Percentiles rank a stretch among this genome's conserved stretches.
These are phyloP conservation scores for Homarus gammarus DNA, from an alignment of 2,888 invertebrate species.

Conservation along the genomic window DNA sequence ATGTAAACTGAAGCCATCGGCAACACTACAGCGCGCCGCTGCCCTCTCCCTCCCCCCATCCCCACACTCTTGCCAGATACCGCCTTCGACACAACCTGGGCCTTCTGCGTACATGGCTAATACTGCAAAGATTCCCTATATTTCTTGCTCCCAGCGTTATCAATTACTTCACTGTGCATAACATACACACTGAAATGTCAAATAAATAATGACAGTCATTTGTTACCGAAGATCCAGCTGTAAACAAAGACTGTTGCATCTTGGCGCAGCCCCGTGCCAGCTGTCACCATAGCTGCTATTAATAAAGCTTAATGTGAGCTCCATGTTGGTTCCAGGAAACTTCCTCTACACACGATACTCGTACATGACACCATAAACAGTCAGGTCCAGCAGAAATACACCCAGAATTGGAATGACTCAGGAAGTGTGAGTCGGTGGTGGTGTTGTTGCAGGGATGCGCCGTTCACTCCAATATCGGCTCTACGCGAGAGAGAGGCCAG, in stretches of 20 bases:
- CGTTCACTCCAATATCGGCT: constrained; percentile 28
- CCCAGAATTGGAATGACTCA: background rate
- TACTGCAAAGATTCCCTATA: constrained; percentile 11
- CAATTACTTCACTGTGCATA: background rate
- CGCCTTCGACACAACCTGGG: constrained; percentile 6
- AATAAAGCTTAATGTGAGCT: constrained; percentile 55
- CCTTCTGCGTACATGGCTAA: constrained; percentile 55
- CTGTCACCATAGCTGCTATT: constrained; percentile 55
- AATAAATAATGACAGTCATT: constrained; percentile 12
- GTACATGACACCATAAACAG: constrained; percentile 21
- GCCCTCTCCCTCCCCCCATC: constrained; percentile 17
- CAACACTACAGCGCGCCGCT: background rate
- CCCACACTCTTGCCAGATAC: constrained; percentile 19
- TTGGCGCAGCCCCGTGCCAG: constrained; percentile 63
- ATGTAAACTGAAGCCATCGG: constrained; percentile 44
- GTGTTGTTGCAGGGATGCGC: constrained; percentile 28
- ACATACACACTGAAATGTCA: constrained; percentile 13
- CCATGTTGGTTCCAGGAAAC: constrained; percentile 40
- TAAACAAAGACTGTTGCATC: constrained; percentile 71
- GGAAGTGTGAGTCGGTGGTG: background rate
- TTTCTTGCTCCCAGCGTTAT: background rate
- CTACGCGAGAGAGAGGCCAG: constrained; percentile 2
- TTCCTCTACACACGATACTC: constrained; percentile 8
- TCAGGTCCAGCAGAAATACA: background rate
- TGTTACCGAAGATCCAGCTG: background rate